Percentiles rank a stretch among this genome's conserved stretches.
Conservation (phyloP, 2,797 vertebrate genomes). For the Cossypha heuglini region DNA sequence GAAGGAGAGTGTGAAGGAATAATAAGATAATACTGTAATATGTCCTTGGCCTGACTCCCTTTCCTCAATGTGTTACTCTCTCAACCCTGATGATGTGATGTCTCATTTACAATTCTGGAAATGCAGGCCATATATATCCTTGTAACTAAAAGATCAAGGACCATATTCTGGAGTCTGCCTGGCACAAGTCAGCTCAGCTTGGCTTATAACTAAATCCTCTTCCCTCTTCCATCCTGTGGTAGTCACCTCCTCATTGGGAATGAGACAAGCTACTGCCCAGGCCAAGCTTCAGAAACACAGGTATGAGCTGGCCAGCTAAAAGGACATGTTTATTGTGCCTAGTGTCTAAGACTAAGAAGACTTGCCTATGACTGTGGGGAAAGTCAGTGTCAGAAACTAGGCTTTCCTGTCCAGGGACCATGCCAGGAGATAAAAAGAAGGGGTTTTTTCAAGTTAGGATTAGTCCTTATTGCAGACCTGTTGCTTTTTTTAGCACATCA, state of each 20-base stretch:
- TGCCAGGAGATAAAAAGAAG: background rate
- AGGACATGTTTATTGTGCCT: background rate
- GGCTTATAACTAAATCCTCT: background rate
- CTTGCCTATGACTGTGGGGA: background rate
- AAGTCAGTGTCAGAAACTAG: background rate
- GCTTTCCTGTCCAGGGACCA: background rate
- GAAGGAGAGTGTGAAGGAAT: constrained; percentile 44
- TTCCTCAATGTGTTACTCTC: constrained; percentile 26
- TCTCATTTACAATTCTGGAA: constrained; percentile 55
- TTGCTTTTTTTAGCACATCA: background rate
- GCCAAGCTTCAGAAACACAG: background rate
- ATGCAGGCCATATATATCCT: background rate
- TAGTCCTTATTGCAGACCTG: background rate
- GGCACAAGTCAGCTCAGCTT: background rate
- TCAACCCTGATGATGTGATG: constrained; percentile 56
- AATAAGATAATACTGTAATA: constrained; percentile 54
- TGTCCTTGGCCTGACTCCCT: constrained; percentile 44
- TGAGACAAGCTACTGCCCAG: background rate
- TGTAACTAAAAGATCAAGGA: background rate
- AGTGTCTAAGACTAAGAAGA: background rate
- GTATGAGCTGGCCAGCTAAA: background rate
- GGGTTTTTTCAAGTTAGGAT: background rate
- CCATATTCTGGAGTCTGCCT: background rate
- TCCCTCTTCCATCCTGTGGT: background rate
- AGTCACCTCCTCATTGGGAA: background rate